Percentiles rank a stretch among this genome's conserved stretches.
phyloP scores from a whole-genome alignment of 2,113 vertebrate genomes.

The Reinhardtius hippoglossoides region DNA sequence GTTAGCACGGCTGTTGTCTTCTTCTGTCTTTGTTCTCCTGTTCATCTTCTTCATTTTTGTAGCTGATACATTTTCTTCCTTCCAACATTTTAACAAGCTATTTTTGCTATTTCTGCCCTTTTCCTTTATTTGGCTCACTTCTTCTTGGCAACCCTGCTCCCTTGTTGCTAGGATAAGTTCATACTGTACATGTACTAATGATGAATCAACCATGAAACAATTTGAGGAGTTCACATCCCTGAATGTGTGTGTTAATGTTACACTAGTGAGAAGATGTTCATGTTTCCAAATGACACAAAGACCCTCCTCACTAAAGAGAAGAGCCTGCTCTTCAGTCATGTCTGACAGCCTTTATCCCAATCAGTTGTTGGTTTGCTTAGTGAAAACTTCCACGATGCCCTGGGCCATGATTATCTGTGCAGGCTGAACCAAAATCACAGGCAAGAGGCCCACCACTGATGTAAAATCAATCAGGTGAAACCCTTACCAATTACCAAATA shows the following conservation, averaged over 20 bases:
- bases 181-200: background rate
- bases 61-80: background rate
- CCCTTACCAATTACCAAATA: conserved; percentile 22
- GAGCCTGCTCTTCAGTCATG: conserved; percentile 10
- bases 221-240: background rate
- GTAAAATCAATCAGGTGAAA: conserved; percentile 37
- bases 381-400: conserved; percentile 23
- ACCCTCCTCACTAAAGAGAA: background rate
- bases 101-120: background rate
- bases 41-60: background rate
- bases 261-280: background rate
- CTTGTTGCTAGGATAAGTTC: background rate
- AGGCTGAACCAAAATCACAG: conserved; percentile 13
- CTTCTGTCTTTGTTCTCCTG: no score
- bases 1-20: no score
- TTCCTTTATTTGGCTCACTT: background rate
- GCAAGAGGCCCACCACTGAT: conserved; percentile 13
- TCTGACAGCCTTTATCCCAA: background rate
- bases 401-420: conserved; percentile 21
- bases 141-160: background rate
- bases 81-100: background rate
- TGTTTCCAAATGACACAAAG: background rate
- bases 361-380: conserved; percentile 3
- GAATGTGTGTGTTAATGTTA: background rate
- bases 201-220: background rate